phyloP scores from a whole-genome alignment of 2,797 vertebrate species.

The Dendrocincla tyrannina region DNA sequence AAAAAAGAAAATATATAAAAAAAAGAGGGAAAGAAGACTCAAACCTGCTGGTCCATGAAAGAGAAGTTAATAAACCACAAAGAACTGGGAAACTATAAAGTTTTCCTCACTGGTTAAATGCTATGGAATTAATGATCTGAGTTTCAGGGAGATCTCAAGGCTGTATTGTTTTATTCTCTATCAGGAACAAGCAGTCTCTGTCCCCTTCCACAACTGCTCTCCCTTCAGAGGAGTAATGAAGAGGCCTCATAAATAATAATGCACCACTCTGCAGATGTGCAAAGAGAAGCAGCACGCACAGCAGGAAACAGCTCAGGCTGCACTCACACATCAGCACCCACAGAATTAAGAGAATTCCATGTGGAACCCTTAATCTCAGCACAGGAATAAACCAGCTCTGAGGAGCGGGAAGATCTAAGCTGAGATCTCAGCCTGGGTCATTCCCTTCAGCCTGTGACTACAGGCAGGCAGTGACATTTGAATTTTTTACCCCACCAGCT shows the following conservation, averaged over 20 bases:
- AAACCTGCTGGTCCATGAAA: background rate
- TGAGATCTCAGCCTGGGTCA: background rate
- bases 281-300: background rate
- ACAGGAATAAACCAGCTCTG: background rate
- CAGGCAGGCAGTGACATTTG: background rate
- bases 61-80: slow-evolving; percentile 6
- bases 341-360: background rate
- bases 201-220: background rate
- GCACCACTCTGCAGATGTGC: background rate
- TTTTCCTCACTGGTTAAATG: background rate
- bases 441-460: background rate
- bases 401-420: background rate
- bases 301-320: background rate
- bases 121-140: background rate
- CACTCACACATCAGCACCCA: background rate
- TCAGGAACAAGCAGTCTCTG: background rate
- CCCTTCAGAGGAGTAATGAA: background rate
- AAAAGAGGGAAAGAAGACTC: background rate
- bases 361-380: background rate
- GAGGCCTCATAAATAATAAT: background rate
- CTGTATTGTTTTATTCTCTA: background rate
- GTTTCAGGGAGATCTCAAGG: background rate
- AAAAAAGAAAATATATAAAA: background rate
- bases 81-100: background rate
- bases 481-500: background rate